Conservation (phyloP, 2,888 invertebrate genomes). For the Helleia helle region DNA sequence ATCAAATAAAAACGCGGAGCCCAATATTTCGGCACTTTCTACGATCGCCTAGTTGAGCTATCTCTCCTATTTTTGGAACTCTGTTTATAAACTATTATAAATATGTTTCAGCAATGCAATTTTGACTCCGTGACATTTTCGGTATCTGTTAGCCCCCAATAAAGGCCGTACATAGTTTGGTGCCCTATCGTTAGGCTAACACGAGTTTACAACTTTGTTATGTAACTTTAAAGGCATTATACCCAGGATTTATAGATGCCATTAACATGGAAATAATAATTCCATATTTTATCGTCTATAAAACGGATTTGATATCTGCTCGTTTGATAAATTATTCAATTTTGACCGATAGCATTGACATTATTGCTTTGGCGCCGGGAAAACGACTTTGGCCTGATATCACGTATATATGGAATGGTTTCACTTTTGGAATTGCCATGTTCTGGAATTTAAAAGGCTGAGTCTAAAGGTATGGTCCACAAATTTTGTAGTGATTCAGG, state of each 20-base stretch:
- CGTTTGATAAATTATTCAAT: slow-evolving; percentile 61
- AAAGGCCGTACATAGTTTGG: neutral
- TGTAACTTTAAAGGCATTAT: slow-evolving; percentile 34
- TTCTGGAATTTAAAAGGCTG: no score
- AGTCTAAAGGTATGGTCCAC: no score
- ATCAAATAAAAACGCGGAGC: no score
- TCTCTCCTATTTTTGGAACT: no score
- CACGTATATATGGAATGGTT: neutral
- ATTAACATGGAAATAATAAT: slow-evolving; percentile 67
- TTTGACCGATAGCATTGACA: slow-evolving; percentile 29
- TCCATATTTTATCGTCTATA: slow-evolving; percentile 58
- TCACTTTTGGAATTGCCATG: no score
- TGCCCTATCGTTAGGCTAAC: slow-evolving; percentile 15
- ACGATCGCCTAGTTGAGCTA: no score
- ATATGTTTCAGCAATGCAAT: no score
- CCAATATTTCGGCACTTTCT: no score
- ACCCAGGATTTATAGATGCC: slow-evolving; percentile 51
- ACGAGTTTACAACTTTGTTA: slow-evolving; percentile 34
- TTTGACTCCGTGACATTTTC: no score
- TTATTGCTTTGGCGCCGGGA: slow-evolving; percentile 19
- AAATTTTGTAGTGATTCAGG: no score
- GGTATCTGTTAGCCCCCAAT: neutral
- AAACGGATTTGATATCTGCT: slow-evolving; percentile 57
- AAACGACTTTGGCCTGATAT: slow-evolving; percentile 13
- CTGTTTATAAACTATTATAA: no score